Conservation (phyloP, 2,888 invertebrate genomes). For the Alloplasta piceator region DNA sequence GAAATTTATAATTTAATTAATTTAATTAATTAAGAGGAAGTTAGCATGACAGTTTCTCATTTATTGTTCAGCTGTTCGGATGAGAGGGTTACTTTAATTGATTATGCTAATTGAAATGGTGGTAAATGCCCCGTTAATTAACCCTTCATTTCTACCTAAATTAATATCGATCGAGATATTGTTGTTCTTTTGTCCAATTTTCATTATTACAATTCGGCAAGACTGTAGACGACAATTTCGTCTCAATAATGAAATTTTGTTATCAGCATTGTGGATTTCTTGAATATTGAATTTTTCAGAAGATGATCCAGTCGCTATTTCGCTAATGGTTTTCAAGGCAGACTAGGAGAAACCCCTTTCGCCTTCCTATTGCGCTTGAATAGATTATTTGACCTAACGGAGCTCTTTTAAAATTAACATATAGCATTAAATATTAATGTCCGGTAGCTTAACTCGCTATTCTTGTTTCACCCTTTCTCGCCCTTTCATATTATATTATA, state of each 20-base stretch:
- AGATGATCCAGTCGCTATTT: background rate
- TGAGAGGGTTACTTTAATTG: too few relatives aligned
- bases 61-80: too few relatives aligned
- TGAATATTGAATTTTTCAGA: slow-evolving; percentile 5
- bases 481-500: background rate
- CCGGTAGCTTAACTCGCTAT: slow-evolving; percentile 29
- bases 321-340: background rate
- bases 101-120: too few relatives aligned
- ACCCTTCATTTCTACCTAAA: too few relatives aligned
- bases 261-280: background rate
- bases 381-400: background rate
- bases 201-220: too few relatives aligned
- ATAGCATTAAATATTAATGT: slow-evolving; percentile 47
- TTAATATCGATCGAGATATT: too few relatives aligned
- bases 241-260: background rate
- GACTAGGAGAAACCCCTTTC: background rate
- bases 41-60: too few relatives aligned
- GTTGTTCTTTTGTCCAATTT: too few relatives aligned
- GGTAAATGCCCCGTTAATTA: too few relatives aligned
- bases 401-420: slow-evolving; percentile 43
- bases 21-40: too few relatives aligned
- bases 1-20: too few relatives aligned
- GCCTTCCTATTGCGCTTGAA: too few relatives aligned
- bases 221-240: background rate
- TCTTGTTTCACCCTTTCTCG: background rate